Conservation (phyloP, 2,113 vertebrate genomes). For the Camelus dromedarius region DNA sequence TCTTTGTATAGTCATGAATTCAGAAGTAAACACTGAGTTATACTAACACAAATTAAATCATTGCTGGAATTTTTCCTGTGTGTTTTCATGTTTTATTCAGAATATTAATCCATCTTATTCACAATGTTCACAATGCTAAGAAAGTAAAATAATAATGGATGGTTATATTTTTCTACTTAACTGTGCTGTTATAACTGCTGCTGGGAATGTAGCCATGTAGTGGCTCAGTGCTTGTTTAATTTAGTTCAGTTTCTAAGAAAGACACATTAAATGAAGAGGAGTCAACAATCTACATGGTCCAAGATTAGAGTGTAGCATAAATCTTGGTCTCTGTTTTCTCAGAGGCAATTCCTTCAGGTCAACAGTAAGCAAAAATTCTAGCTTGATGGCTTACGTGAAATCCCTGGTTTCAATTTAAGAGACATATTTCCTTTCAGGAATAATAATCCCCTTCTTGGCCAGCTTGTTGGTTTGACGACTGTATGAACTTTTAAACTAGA, state of each 20-base stretch:
- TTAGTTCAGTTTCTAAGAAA: slow-evolving; percentile 44
- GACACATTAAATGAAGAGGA: not conserved
- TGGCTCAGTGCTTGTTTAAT: not conserved
- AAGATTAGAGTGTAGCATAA: not conserved
- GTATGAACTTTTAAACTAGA: slow-evolving; percentile 45
- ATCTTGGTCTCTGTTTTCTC: slow-evolving; percentile 3
- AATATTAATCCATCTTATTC: not conserved
- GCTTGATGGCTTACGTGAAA: slow-evolving; percentile 32
- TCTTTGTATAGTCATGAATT: not conserved
- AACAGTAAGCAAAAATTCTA: not conserved
- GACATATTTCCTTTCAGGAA: not conserved
- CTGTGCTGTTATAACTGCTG: not conserved
- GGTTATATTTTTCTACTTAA: slow-evolving; percentile 25
- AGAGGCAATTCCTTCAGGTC: not conserved
- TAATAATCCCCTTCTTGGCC: slow-evolving; percentile 4
- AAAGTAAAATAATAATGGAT: not conserved
- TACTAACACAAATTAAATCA: slow-evolving; percentile 15
- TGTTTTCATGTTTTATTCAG: slow-evolving; percentile 31
- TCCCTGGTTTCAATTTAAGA: slow-evolving; percentile 26
- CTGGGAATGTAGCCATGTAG: not conserved
- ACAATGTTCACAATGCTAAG: not conserved
- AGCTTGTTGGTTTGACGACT: slow-evolving; percentile 35
- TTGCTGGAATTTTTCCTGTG: not conserved
- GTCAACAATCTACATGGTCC: not conserved
- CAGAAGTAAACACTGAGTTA: slow-evolving; percentile 16